Conservation (phyloP, 2,797 vertebrate species). For the Catostomus latipinnis region DNA sequence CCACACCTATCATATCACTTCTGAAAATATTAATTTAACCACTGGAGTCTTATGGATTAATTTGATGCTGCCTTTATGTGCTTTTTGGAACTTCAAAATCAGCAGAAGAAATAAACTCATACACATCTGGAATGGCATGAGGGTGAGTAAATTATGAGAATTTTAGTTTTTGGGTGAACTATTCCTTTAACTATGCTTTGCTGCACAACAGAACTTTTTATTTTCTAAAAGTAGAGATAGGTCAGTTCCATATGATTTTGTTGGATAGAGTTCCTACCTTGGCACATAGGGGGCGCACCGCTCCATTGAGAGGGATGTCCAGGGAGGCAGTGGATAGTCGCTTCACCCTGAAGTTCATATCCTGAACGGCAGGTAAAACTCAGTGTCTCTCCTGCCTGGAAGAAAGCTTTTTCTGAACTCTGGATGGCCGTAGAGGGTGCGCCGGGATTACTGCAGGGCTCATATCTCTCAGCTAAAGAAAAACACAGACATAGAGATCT, state of each 20-base stretch:
- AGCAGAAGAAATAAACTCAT: too few species aligned
- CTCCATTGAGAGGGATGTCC: conserved; percentile 97
- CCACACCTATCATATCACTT: too few species aligned
- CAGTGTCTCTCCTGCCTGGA: conserved; percentile 88
- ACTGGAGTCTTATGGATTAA: too few species aligned
- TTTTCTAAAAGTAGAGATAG: neutral
- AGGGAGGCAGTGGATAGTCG: conserved; percentile 88
- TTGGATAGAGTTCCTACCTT: conserved; percentile 69
- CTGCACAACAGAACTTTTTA: neutral
- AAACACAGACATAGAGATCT: conserved; percentile 6
- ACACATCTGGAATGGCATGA: too few species aligned
- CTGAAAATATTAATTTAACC: too few species aligned
- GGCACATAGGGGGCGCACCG: conserved; percentile 88
- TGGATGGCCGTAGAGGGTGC: conserved; percentile 86
- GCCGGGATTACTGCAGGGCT: conserved; percentile 91
- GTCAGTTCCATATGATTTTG: neutral
- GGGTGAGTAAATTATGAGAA: too few species aligned
- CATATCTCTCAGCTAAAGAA: conserved; percentile 86
- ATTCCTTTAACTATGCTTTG: neutral
- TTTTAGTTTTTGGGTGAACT: too few species aligned
- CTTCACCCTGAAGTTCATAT: conserved; percentile 86
- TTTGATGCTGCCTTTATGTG: too few species aligned
- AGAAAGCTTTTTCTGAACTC: conserved; percentile 86
- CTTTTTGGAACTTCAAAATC: too few species aligned
- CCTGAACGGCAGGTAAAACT: conserved; percentile 88